Conservation (phyloP, 2,113 vertebrate species). For the Coptodon rendalli region DNA sequence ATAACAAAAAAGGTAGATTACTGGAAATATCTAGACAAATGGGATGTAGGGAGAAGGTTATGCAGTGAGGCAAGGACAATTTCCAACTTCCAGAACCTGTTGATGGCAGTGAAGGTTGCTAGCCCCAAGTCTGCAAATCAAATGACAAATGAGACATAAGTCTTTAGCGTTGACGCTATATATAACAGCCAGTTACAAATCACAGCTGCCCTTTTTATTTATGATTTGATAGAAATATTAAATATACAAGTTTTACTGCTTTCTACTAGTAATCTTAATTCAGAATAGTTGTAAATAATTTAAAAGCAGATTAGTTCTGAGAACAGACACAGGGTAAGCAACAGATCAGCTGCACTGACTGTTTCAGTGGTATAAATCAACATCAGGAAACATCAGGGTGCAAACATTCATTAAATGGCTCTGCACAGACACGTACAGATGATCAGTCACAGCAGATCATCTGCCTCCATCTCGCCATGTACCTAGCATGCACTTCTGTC, state of each 20-base stretch:
- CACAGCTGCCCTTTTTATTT: background rate
- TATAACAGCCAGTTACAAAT: background rate
- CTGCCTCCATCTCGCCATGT: background rate
- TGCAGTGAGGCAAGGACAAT: background rate
- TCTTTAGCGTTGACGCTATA: background rate
- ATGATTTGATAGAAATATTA: background rate
- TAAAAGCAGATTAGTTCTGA: background rate
- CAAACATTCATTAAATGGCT: background rate
- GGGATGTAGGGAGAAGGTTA: background rate
- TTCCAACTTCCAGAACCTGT: background rate
- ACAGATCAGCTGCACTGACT: background rate
- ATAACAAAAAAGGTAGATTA: background rate
- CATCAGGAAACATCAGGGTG: background rate
- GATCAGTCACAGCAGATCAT: background rate
- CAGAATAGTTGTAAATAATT: background rate
- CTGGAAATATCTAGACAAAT: background rate
- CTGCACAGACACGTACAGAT: background rate
- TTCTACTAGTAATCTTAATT: background rate
- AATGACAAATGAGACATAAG: background rate
- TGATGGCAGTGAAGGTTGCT: background rate
- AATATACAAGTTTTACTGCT: background rate
- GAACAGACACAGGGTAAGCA: background rate
- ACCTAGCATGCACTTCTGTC: background rate
- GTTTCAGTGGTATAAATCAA: background rate
- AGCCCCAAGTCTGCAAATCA: background rate